Percentiles rank a stretch among this genome's conserved stretches.
Evolutionary conservation across 2,113 vertebrate genomes (phyloP).

Genomic region (Paramormyrops kingsleyae): DNA sequence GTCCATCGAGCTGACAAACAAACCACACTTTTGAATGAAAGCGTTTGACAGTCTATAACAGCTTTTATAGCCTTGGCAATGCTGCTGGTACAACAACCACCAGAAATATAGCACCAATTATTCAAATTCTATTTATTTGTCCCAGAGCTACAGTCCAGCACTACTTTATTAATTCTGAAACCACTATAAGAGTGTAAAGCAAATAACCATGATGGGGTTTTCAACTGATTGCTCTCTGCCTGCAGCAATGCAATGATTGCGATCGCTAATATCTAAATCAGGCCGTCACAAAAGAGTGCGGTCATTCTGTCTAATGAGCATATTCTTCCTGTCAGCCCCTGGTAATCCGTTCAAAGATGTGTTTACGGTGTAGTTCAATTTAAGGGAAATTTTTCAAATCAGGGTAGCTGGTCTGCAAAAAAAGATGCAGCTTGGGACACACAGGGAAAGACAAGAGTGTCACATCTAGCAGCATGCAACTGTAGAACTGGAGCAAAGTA

Average conservation of each 20-base stretch:
- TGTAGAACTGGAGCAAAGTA: neutral
- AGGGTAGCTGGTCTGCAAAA: neutral
- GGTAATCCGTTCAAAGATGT: neutral
- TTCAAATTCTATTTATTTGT: slow-evolving; percentile 11
- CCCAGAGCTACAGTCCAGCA: slow-evolving; percentile 10
- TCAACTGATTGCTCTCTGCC: slow-evolving; percentile 22
- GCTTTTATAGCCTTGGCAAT: neutral
- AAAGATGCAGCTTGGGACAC: neutral
- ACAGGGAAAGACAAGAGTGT: neutral
- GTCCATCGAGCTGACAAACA: neutral
- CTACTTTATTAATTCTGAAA: neutral
- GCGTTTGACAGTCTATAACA: neutral
- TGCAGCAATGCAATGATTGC: neutral
- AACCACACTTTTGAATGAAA: neutral
- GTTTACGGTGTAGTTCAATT: neutral
- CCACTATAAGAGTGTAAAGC: neutral
- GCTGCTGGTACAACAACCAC: neutral
- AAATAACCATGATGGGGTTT: slow-evolving; percentile 18
- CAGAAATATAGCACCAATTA: neutral
- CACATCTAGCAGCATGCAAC: neutral
- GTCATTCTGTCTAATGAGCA: neutral
- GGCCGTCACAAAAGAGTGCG: neutral
- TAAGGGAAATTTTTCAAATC: neutral
- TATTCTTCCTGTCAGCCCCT: neutral
- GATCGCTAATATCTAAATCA: neutral